Percentiles rank a stretch among this genome's conserved stretches.
Evolutionary conservation across 2,888 invertebrate species (phyloP).

Genomic region (Ochlodes sylvanus): DNA sequence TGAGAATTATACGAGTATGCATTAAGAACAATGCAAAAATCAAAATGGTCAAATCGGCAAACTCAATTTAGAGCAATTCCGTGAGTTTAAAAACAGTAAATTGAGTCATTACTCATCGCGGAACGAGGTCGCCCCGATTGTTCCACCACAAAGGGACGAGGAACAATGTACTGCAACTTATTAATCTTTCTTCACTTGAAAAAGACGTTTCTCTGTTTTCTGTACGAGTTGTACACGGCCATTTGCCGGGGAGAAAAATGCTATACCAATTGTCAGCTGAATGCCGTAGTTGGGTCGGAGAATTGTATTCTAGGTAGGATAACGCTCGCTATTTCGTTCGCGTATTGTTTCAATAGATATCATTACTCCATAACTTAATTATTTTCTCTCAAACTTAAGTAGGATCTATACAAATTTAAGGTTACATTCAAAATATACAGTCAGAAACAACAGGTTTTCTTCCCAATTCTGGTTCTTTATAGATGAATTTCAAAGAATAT

Average conservation of each 20-base stretch:
- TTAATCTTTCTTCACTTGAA: constrained; percentile 30
- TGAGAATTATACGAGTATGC: neutral
- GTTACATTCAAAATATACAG: too few species aligned
- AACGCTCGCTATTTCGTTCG: neutral
- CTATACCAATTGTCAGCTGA: constrained; percentile 15
- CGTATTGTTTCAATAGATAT: neutral
- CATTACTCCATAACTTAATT: neutral
- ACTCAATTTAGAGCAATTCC: constrained; percentile 36
- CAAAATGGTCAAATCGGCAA: constrained; percentile 34
- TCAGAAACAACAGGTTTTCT: too few species aligned
- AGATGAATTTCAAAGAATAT: too few species aligned
- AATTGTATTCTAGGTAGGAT: constrained; percentile 7
- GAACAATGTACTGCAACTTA: constrained; percentile 36
- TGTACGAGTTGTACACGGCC: constrained; percentile 12
- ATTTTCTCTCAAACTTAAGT: too few species aligned
- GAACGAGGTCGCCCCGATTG: constrained; percentile 39
- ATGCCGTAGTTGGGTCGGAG: constrained; percentile 1
- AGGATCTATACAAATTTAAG: neutral
- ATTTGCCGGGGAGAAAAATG: neutral
- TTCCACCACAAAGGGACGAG: constrained; percentile 36
- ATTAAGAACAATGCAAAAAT: constrained; percentile 13
- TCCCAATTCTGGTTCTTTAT: too few species aligned
- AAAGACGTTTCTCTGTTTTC: constrained; percentile 22
- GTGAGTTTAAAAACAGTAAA: constrained; percentile 37
- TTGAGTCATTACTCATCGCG: constrained; percentile 38